Evolutionary conservation across 2,888 invertebrate species (phyloP), one percentile per base, ranked within the genome.

Genomic region (Lapara coniferarum): DNA sequence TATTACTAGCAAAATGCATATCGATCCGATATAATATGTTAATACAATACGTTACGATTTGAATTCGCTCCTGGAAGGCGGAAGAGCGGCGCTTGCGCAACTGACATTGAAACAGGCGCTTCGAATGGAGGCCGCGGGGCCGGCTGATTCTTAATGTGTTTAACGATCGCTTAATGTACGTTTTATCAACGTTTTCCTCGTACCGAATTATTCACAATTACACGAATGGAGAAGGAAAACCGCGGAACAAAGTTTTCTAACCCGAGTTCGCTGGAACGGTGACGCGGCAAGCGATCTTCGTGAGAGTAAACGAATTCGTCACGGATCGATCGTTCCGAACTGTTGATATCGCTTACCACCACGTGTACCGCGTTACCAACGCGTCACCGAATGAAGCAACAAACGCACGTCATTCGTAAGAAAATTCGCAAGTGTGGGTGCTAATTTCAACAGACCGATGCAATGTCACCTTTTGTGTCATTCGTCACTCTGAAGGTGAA

Each of bases 41-140:
- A 59, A 66, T 55, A 56, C 52, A 55, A 53, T 81, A 79, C 84
- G 86, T 88, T 87, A 82, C 63, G 79, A 85, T 90, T 88, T 84
- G 80, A 87, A 89, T 86, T 85, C 80, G 79, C 88, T 90, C 88
- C 89, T 90, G 88, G 85, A 87, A 88, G 86, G 91, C 92, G 92
- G 92, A 92, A 92, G 92, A 91, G 82, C 78, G 85, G 83, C 89
- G 91, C 88, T 93, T 93, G 90, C 93, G 92, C 92, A 93, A 92
- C 89, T 92, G 93, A 92, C 93, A 93, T 93, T 93, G 93, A 92
- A 92, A 81, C 78, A 81, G 86, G 83, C 84, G 88, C 87, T 85
- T 86, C 84, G 85, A 83, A 84, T 84, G 86, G 90, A 92, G 92
- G 92, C 90, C 91, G 83, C 80, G 73, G 77, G 74, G 84, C 80